phyloP scores from a whole-genome alignment of 1,140 invertebrate genomes.

The Nixonia krombeini region DNA sequence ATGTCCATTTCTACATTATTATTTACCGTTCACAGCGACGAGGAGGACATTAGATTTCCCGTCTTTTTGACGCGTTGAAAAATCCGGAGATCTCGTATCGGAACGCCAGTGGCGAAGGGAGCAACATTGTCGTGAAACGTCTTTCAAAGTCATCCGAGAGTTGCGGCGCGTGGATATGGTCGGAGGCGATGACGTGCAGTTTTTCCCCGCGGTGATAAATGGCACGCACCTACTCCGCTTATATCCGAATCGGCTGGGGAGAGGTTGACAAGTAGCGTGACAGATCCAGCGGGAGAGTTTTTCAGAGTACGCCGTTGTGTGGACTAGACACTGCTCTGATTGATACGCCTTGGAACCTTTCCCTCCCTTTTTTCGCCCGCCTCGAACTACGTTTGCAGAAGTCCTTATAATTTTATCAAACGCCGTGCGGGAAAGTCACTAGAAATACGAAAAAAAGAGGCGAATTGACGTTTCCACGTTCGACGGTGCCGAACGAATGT shows the following conservation, averaged over 20 bases:
- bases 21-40: too few species aligned
- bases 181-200: constrained; percentile 39
- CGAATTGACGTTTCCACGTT: too few species aligned
- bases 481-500: too few species aligned
- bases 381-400: too few species aligned
- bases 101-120: constrained; percentile 27
- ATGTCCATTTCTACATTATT: too few species aligned
- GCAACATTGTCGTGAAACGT: constrained; percentile 32
- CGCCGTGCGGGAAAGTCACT: too few species aligned
- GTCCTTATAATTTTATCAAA: too few species aligned
- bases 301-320: constrained; percentile 6
- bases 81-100: constrained; percentile 36
- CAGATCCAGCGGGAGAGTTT: constrained; percentile 20
- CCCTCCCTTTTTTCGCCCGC: neutral
- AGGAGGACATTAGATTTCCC: too few species aligned
- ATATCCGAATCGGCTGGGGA: constrained; percentile 30
- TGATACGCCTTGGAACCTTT: constrained; percentile 1
- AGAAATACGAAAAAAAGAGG: too few species aligned
- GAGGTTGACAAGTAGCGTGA: constrained; percentile 34
- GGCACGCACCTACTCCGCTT: constrained; percentile 34
- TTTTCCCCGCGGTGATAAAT: constrained; percentile 44
- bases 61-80: too few species aligned
- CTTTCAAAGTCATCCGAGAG: constrained; percentile 35
- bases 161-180: constrained; percentile 38
- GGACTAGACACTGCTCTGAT: constrained; percentile 12